Evolutionary conservation across 2,113 vertebrate genomes (phyloP).

Genomic region (Colaptes auratus): DNA sequence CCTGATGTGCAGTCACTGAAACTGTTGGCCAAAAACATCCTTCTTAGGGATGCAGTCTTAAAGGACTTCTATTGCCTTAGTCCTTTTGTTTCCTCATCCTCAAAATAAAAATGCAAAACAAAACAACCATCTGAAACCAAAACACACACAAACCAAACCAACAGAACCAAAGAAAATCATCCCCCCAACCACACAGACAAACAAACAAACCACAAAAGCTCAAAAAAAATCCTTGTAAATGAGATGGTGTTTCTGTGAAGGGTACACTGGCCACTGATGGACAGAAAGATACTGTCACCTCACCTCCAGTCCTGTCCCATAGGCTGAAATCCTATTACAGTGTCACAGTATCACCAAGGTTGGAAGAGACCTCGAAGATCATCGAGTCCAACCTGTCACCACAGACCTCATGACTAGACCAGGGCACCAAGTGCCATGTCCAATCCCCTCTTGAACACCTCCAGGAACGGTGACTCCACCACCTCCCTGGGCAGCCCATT

Average conservation of each 20-base stretch:
- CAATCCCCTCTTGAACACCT: too few relatives aligned
- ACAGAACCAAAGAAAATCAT: too few relatives aligned
- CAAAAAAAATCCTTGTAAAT: accelerated
- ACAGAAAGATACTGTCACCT: neutral
- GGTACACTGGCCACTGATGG: neutral
- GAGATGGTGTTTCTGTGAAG: neutral
- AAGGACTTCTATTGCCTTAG: neutral
- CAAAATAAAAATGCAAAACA: too few relatives aligned
- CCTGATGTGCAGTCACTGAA: neutral
- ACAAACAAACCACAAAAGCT: neutral
- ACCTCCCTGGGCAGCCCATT: too few relatives aligned
- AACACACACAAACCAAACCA: neutral
- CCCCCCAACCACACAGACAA: too few relatives aligned
- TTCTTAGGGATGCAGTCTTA: neutral
- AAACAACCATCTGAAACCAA: neutral
- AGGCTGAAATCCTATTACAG: neutral
- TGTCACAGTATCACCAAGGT: too few relatives aligned
- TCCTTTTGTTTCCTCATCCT: neutral
- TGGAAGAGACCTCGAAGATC: too few relatives aligned
- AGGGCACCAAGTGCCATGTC: too few relatives aligned
- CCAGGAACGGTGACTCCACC: too few relatives aligned
- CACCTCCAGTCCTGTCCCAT: neutral
- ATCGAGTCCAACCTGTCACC: too few relatives aligned
- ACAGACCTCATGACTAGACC: too few relatives aligned
- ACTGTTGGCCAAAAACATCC: neutral